Evolutionary conservation across 2,797 vertebrate genomes (phyloP), one percentile per base, ranked within the genome.

Genomic region (Rachycentron canadum): DNA sequence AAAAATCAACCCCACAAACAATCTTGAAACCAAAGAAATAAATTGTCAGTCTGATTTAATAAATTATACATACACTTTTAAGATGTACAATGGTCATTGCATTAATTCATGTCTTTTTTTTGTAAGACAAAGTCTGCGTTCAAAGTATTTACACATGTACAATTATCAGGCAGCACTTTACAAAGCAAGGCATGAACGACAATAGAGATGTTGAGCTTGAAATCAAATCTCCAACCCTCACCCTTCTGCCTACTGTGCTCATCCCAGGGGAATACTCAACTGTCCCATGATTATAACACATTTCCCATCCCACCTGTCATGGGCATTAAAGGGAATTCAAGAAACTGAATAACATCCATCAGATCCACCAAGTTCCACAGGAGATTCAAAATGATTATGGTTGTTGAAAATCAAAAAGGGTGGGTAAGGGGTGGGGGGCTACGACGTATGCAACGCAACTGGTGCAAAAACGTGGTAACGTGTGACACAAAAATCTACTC

Each of bases 41-140:
- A 97, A 97, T 96, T 96, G 96, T 97, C 95, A 96, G 95, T 95
- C 96, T 96, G 95, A 98, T 99, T 99, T 98, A 99, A 99, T 99
- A 99, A 99, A 98, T 99, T 99, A 97, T 96, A 98, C 95, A 97
- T 96, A 96, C 90, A 95, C 90, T 91, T 95, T 96, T 94, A 97
- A 97, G 96, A 97, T 97, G 96, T 97, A 98, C 97, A 98, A 96
- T 96, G 95, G 95, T 97, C 95, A 97, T 96, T 95, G 95, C 95
- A 96, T 96, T 95, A 96, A 96, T 96, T 93, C 94, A 92, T 71
- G 91, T 95, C 49, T 58, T 73, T 28, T 81, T 90, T 93, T 94
- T 78, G 86, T 77, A 90, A 92, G 90, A 94, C 91, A 89, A 90
- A 88, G 89, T 93, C 88, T 92, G 80, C 88, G 49, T 93, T 93